Base-by-base conservation (phyloP, 2,797 vertebrate genomes). In the Aselliscus stoliczkanus region DNA sequence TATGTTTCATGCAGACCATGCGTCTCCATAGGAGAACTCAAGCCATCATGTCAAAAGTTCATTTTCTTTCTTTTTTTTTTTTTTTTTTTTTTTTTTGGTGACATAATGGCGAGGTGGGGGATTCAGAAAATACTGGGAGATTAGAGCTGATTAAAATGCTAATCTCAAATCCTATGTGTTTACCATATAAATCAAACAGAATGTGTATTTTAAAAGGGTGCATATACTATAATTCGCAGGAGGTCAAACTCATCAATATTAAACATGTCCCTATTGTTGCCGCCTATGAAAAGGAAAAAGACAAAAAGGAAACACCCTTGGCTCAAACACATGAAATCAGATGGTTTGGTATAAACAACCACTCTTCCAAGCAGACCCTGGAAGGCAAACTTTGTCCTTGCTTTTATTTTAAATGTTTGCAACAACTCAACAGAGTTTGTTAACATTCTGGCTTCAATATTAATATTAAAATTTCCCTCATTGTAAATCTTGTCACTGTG, bases 221-320 rank as follows among this genome's bases (percentile, higher is more conserved):
- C 97, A 85, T 96, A 97, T 89, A 92, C 92, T 92, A 91, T 98
- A 97, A 97, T 92, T 98, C 98, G 90, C 97, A 90, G 54, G 87
- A 98, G 97, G 97, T 97, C 95, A 92, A 96, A 34, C 94, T 98
- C 98, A 98, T 98, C 97, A 97, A 98, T 98, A 99, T 98, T 98
- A 98, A 98, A 97, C 76, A 94, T 8, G 75, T 31, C 67, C 85
- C 92, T 88, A 96, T 98, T 97, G 97, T 98, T 96, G 94, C 70
- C 14, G 12, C 79, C 31, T 72, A 82, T 88, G 95, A 98, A 97
- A 97, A 84, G 60, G 25, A 54, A 58, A 70, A 44, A 69, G 50
- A 90, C 84, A 67, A 88, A 88, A 95, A 93, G 67, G 87, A 93
- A 93, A 95, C 31, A 96, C 80, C 90, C 96, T 97, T 96, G 94